Percentiles rank a stretch among this genome's conserved stretches.
phyloP scores from a whole-genome alignment of 2,888 invertebrate genomes.

The Macrosoma leucophasiata region DNA sequence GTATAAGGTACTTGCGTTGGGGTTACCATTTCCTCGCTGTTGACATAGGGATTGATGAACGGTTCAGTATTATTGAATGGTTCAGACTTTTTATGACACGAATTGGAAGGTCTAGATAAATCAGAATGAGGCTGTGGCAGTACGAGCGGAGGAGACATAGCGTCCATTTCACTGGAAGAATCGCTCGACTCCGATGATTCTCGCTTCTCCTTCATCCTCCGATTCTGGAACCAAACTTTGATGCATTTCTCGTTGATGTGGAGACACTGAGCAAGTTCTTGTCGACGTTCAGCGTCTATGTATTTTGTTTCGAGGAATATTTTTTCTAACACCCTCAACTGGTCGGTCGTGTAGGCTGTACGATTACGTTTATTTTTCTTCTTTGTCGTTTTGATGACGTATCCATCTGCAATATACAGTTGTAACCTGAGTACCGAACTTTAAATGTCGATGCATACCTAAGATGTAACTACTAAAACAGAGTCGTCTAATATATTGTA shows the following conservation, averaged over 20 bases:
- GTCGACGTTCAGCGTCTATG: constrained; percentile 78
- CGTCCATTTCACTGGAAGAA: constrained; percentile 32
- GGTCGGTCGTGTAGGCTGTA: constrained; percentile 84
- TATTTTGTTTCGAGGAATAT: constrained; percentile 71
- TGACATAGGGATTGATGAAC: too few relatives aligned
- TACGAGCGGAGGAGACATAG: constrained; percentile 14
- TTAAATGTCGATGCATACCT: too few relatives aligned
- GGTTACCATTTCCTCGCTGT: too few relatives aligned
- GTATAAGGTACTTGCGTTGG: too few relatives aligned
- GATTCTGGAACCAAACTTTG: constrained; percentile 91
- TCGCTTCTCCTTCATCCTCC: constrained; percentile 84
- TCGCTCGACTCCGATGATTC: constrained; percentile 51
- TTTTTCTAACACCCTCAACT: constrained; percentile 79
- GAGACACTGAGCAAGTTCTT: constrained; percentile 77
- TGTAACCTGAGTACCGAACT: too few relatives aligned
- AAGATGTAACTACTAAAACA: too few relatives aligned
- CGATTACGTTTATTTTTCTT: constrained; percentile 77
- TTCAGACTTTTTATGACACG: too few relatives aligned
- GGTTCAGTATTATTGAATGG: too few relatives aligned
- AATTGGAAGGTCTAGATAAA: too few relatives aligned
- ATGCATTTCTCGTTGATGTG: constrained; percentile 82
- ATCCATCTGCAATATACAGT: constrained; percentile 30
- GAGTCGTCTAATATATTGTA: too few relatives aligned
- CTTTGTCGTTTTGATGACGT: constrained; percentile 37
- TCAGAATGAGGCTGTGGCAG: constrained; percentile 1